phyloP scores from a whole-genome alignment of 2,888 invertebrate genomes.

The Phragmatobia fuliginosa region DNA sequence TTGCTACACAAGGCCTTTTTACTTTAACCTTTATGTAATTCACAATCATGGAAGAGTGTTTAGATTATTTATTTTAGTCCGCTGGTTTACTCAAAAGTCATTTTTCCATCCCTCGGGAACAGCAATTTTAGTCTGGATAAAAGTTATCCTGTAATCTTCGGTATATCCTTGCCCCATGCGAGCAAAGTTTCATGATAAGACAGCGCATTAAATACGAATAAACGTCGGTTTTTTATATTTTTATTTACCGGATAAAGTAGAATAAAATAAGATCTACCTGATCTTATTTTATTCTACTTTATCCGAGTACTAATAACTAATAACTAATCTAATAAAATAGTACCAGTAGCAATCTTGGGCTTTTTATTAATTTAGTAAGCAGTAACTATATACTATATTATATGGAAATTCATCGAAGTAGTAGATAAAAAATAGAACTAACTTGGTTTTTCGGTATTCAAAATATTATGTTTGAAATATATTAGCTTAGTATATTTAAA shows the following conservation, averaged over 20 bases:
- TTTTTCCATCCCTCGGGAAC: neutral
- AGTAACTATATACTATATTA: too few relatives aligned
- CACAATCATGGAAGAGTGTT: neutral
- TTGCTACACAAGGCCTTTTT: neutral
- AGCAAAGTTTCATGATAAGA: constrained; percentile 1
- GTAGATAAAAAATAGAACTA: too few relatives aligned
- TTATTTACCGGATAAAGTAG: neutral
- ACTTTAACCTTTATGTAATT: neutral
- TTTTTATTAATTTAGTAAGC: neutral
- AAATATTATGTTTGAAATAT: too few relatives aligned
- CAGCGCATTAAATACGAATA: neutral
- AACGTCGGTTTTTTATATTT: neutral
- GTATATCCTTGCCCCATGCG: neutral
- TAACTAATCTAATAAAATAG: neutral
- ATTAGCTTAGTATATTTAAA: neutral
- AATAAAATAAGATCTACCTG: too few relatives aligned
- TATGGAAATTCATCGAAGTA: too few relatives aligned
- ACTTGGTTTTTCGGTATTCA: too few relatives aligned
- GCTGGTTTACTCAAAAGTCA: neutral
- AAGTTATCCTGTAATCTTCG: neutral
- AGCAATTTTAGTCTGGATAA: neutral
- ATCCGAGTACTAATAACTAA: too few relatives aligned
- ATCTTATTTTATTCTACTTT: too few relatives aligned
- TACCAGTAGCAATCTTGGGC: neutral
- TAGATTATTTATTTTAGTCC: neutral